Evolutionary conservation across 2,888 invertebrate species (phyloP).

Genomic region (Drosophila mimetica): DNA sequence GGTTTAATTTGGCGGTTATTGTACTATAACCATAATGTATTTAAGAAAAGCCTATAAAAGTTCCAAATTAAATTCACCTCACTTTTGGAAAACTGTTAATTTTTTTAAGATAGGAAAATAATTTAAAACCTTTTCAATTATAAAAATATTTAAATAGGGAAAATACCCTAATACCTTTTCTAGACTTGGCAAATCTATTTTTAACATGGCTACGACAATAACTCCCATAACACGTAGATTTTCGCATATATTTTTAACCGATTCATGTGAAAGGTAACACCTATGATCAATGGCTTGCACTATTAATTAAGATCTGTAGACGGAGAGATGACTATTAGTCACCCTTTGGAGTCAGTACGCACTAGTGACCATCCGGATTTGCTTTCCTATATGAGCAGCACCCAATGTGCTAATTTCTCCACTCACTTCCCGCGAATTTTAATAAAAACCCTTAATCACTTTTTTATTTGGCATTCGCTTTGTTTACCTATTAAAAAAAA

Average conservation of each 20-base stretch:
- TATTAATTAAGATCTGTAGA: conserved; percentile 10
- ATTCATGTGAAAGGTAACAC: conserved; percentile 32
- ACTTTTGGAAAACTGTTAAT: not conserved
- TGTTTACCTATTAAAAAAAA: conserved; percentile 11
- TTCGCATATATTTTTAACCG: not conserved
- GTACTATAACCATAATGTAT: not conserved
- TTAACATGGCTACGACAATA: not conserved
- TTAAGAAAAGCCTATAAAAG: not conserved
- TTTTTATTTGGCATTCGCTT: not conserved
- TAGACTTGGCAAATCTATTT: not conserved
- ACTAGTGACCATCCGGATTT: not conserved
- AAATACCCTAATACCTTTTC: no score
- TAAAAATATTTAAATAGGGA: no score
- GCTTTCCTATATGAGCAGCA: not conserved
- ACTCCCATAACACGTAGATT: not conserved
- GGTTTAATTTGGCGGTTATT: not conserved
- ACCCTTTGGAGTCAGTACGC: not conserved
- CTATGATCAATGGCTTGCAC: conserved; percentile 11
- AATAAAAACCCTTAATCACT: conserved; percentile 9
- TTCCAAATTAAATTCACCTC: not conserved
- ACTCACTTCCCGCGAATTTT: conserved; percentile 10
- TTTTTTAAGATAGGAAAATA: not conserved
- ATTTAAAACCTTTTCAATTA: not conserved
- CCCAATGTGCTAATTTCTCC: conserved; percentile 17
- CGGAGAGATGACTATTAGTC: conserved; percentile 21